Conservation (phyloP, 2,888 invertebrate species). For the Tetranychus piercei region DNA sequence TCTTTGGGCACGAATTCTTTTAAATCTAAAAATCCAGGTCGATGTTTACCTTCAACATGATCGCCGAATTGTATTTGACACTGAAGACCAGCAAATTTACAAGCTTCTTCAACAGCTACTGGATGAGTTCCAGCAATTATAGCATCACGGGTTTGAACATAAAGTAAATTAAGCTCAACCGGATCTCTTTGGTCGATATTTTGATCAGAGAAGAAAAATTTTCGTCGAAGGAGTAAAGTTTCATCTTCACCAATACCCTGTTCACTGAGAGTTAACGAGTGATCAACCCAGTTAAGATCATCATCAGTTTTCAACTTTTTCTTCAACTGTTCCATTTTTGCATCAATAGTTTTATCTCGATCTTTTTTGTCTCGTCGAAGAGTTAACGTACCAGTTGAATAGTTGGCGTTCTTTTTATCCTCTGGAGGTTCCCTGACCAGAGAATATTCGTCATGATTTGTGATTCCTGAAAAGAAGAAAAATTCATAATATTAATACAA, state of each 20-base stretch:
- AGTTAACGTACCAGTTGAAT: slow-evolving; percentile 53
- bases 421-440: slow-evolving; percentile 64
- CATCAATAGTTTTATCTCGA: slow-evolving; percentile 50
- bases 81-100: slow-evolving; percentile 91
- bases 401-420: slow-evolving; percentile 40
- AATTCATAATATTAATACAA: background rate
- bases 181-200: slow-evolving; percentile 94
- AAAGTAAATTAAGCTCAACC: slow-evolving; percentile 83
- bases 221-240: slow-evolving; percentile 71
- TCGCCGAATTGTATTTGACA: slow-evolving; percentile 98
- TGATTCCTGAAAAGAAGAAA: slow-evolving; percentile 42
- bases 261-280: slow-evolving; percentile 83
- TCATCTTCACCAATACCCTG: slow-evolving; percentile 88
- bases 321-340: slow-evolving; percentile 89
- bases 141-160: slow-evolving; percentile 89
- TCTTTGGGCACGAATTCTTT: slow-evolving; percentile 94
- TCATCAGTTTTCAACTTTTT: slow-evolving; percentile 95
- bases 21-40: slow-evolving; percentile 74
- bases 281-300: slow-evolving; percentile 95
- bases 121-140: slow-evolving; percentile 94
- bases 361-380: slow-evolving; percentile 55
- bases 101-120: slow-evolving; percentile 74
- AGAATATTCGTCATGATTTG: slow-evolving; percentile 97
- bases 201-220: slow-evolving; percentile 96
- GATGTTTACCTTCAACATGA: slow-evolving; percentile 75